Evolutionary conservation across 2,113 vertebrate species (phyloP), one percentile per base, ranked within the genome.

Genomic region (Pollimyrus isidori): DNA sequence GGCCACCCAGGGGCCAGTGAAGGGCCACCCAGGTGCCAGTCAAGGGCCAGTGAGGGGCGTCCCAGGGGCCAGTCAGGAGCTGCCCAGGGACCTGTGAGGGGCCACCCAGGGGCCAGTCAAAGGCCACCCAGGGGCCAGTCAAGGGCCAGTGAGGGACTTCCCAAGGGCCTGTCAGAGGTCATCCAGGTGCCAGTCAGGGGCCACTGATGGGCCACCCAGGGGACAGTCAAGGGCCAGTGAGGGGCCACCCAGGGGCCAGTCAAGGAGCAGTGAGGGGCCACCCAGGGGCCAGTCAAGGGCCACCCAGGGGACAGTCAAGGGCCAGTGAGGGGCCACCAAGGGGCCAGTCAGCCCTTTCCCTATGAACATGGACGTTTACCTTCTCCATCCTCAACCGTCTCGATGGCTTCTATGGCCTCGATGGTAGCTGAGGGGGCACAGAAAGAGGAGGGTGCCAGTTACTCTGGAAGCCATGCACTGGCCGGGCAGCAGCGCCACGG

Each of bases 331-430:
- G 73, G 73, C 73, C 73, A 39, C 73, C 5, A 0, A 80, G 35
- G 13, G 30, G 6, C 62, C 62, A 69, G 62, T 30, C 62, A 69
- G 62, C 52, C 30, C 53, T 49, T 62, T 76, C 39, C 39, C 11
- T 58, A 39, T n/a, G 58, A 17, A 46, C 15, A 56, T 49, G 58
- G 87, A 56, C 26, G 90, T 91, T 93, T 94, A 94, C 93, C 93
- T 94, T 94, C 93, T 86, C 91, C 86, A 88, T 93, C 93, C 91
- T 94, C 91, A 94, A 91, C 92, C 86, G 91, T 88, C 92, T 94
- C 93, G 90, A 94, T 92, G 88, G 93, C 92, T 92, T 94, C 93
- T 89, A 94, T 93, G 92, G 93, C 93, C 90, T 94, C 92, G 58
- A 91, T 92, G 92, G 92, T 93, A 89, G 92, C 92, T 93, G 91